Conservation (phyloP, 2,113 vertebrate genomes). For the Apodemus sylvaticus region DNA sequence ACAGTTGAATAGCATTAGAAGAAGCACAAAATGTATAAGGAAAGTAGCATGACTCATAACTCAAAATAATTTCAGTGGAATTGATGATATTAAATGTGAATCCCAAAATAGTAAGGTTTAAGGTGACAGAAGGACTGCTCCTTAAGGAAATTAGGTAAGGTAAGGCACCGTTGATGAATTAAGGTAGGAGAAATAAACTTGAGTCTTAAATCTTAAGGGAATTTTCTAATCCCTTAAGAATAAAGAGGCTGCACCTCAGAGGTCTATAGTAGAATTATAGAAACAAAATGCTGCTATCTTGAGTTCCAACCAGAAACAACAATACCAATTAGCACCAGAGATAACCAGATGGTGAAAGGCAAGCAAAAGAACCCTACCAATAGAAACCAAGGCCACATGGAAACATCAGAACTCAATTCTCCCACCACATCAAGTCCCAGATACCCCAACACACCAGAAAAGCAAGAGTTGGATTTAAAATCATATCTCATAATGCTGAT, state of each 20-base stretch:
- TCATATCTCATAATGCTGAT: too few species aligned
- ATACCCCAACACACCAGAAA: too few species aligned
- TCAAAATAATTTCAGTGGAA: not conserved
- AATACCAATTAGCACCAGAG: too few species aligned
- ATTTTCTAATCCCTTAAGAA: not conserved
- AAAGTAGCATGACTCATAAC: not conserved
- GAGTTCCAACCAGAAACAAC: too few species aligned
- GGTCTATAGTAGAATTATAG: not conserved
- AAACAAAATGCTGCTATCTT: not conserved
- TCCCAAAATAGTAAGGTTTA: not conserved
- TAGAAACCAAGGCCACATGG: too few species aligned
- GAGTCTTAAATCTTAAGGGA: not conserved
- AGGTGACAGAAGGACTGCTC: not conserved
- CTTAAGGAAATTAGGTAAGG: not conserved
- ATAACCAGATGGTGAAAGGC: too few species aligned
- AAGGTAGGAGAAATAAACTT: not conserved
- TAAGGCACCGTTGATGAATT: not conserved
- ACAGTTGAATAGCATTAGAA: not conserved
- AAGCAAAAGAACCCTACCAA: too few species aligned
- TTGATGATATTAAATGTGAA: not conserved
- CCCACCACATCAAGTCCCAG: too few species aligned
- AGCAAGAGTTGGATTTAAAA: too few species aligned
- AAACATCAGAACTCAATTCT: too few species aligned
- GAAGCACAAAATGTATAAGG: not conserved
- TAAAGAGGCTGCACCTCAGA: not conserved